Conservation (phyloP, 2,888 invertebrate genomes). For the Drosophila parthenogenetica region DNA sequence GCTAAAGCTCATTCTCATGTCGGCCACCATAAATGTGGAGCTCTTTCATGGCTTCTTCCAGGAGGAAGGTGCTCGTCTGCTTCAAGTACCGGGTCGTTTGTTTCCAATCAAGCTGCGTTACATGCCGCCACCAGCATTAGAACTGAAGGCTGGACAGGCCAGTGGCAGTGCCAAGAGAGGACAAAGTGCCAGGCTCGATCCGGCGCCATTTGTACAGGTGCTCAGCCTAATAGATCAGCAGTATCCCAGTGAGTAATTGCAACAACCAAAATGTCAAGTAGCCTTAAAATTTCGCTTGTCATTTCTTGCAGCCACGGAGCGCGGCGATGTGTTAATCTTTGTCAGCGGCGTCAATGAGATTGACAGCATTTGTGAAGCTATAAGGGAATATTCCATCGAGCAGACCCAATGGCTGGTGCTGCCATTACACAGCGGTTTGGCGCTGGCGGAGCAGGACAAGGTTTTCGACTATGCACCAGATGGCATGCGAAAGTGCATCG, state of each 20-base stretch:
- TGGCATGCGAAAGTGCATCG: slow-evolving; percentile 97
- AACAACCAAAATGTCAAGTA: not conserved
- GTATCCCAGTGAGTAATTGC: slow-evolving; percentile 87
- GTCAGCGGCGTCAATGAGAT: slow-evolving; percentile 98
- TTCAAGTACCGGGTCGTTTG: slow-evolving; percentile 97
- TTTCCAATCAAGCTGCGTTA: slow-evolving; percentile 97
- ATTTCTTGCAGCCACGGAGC: slow-evolving; percentile 88
- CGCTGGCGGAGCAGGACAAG: slow-evolving; percentile 98
- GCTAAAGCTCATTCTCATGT: slow-evolving; percentile 97
- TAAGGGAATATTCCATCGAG: slow-evolving; percentile 91
- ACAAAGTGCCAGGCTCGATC: slow-evolving; percentile 91
- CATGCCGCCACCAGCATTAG: slow-evolving; percentile 87
- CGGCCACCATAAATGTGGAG: slow-evolving; percentile 98
- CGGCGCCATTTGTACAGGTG: slow-evolving; percentile 96
- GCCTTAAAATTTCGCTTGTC: not conserved
- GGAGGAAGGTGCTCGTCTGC: slow-evolving; percentile 91
- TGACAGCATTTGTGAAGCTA: slow-evolving; percentile 93
- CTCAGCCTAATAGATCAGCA: slow-evolving; percentile 96
- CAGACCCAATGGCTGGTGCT: slow-evolving; percentile 94
- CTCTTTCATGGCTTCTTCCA: slow-evolving; percentile 96
- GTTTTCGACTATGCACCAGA: slow-evolving; percentile 98
- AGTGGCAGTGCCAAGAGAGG: slow-evolving; percentile 80
- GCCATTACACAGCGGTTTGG: slow-evolving; percentile 96
- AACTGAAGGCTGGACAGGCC: slow-evolving; percentile 85
- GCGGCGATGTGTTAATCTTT: slow-evolving; percentile 97